phyloP scores from a whole-genome alignment of 2,113 vertebrate genomes.

The Chascanopsetta lugubris region DNA sequence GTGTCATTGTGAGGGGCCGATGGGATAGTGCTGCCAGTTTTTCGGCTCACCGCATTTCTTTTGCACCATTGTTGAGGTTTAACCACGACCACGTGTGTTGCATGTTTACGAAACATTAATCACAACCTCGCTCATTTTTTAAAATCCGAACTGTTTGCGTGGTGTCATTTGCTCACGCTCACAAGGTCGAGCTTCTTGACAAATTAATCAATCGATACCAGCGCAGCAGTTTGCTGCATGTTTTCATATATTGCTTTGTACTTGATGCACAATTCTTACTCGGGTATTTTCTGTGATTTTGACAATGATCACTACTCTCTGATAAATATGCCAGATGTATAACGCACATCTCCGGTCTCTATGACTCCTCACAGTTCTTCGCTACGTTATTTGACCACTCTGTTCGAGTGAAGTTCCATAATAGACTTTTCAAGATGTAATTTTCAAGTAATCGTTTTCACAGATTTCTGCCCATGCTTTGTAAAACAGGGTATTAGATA shows the following conservation, averaged over 20 bases:
- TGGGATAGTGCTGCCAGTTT: slow-evolving; percentile 11
- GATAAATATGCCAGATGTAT: no score
- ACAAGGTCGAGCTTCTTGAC: slow-evolving; percentile 55
- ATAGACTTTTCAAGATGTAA: no score
- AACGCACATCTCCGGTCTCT: no score
- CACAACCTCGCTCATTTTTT: slow-evolving; percentile 68
- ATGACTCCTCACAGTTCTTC: no score
- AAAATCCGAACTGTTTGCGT: slow-evolving; percentile 63
- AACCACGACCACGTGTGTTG: slow-evolving; percentile 67
- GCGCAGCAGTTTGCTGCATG: slow-evolving; percentile 12
- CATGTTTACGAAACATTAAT: slow-evolving; percentile 73
- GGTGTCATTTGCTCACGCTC: slow-evolving; percentile 69
- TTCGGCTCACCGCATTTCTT: slow-evolving; percentile 29
- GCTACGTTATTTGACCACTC: no score
- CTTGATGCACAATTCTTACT: no score
- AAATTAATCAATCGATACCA: slow-evolving; percentile 27
- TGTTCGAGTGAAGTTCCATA: no score
- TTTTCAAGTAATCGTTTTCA: no score
- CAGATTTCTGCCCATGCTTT: no score
- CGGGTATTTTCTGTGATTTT: no score
- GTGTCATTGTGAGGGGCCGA: slow-evolving; percentile 24
- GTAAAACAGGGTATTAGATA: no score
- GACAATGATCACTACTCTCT: no score
- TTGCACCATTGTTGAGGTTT: slow-evolving; percentile 39
- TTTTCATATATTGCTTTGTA: slow-evolving; percentile 27